These are phyloP conservation scores for Pristionchus maxplancki DNA, from an alignment of 2,888 invertebrate species.

Conservation along the genomic window DNA sequence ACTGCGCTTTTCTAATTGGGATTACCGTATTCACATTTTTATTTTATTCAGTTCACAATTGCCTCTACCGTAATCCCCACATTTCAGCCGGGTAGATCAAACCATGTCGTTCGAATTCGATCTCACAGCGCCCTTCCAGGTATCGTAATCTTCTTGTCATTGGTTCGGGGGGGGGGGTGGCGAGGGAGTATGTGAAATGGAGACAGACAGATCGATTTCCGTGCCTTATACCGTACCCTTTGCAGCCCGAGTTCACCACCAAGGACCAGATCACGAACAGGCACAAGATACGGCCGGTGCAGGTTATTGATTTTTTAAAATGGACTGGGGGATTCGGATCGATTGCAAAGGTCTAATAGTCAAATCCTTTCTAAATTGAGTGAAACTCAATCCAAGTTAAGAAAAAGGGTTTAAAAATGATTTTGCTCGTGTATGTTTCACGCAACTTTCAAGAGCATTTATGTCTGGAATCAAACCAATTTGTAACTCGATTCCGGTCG, in stretches of 20 bases:
- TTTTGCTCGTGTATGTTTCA: not conserved
- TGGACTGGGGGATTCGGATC: not conserved
- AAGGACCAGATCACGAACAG: conserved; percentile 73
- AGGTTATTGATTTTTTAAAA: conserved; percentile 58
- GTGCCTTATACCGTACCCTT: not conserved
- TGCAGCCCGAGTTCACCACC: conserved; percentile 66
- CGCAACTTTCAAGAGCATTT: not conserved
- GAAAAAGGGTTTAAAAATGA: not conserved
- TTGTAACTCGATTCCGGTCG: too few relatives aligned
- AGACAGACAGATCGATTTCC: not conserved
- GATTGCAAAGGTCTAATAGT: too few relatives aligned
- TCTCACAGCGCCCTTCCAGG: conserved; percentile 67
- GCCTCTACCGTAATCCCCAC: not conserved
- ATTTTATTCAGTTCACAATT: not conserved
- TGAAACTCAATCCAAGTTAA: not conserved
- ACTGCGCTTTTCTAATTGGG: not conserved
- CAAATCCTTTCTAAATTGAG: not conserved
- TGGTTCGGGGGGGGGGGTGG: too few relatives aligned
- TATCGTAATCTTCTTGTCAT: not conserved
- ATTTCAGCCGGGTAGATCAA: conserved; percentile 14
- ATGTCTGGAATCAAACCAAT: not conserved
- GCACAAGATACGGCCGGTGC: conserved; percentile 74
- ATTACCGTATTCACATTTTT: not conserved
- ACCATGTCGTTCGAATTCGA: conserved; percentile 73
- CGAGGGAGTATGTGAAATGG: not conserved